These are phyloP conservation scores for Mustelus asterias DNA, from an alignment of 2,113 vertebrate genomes.

Conservation along the genomic window DNA sequence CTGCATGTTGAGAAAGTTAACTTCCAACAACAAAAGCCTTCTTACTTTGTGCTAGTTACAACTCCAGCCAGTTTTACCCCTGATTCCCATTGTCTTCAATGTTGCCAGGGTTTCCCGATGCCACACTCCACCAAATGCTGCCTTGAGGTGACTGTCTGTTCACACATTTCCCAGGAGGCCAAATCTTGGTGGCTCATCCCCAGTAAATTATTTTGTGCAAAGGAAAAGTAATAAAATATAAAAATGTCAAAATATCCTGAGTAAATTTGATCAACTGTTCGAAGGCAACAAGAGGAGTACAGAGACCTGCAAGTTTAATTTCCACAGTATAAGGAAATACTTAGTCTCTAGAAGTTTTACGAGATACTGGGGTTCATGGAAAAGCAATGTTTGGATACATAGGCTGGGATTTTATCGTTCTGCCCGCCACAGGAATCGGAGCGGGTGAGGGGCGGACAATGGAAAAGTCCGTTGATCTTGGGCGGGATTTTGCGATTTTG, in stretches of 20 bases:
- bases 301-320: too few relatives aligned
- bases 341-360: not conserved
- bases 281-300: too few relatives aligned
- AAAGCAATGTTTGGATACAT: not conserved
- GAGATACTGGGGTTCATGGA: not conserved
- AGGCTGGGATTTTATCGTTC: too few relatives aligned
- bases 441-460: too few relatives aligned
- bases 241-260: not conserved
- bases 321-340: not conserved
- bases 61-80: not conserved
- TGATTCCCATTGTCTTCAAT: not conserved
- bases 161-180: not conserved
- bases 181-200: not conserved
- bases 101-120: too few relatives aligned
- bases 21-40: not conserved
- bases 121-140: not conserved
- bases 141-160: not conserved
- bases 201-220: not conserved
- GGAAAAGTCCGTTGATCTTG: too few relatives aligned
- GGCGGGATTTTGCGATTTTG: too few relatives aligned
- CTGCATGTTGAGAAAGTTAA: not conserved
- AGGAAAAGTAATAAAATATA: not conserved
- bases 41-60: not conserved
- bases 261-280: not conserved
- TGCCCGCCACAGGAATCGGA: too few relatives aligned